Base-by-base conservation (phyloP, 2,113 vertebrate genomes). In the Calonectris borealis region DNA sequence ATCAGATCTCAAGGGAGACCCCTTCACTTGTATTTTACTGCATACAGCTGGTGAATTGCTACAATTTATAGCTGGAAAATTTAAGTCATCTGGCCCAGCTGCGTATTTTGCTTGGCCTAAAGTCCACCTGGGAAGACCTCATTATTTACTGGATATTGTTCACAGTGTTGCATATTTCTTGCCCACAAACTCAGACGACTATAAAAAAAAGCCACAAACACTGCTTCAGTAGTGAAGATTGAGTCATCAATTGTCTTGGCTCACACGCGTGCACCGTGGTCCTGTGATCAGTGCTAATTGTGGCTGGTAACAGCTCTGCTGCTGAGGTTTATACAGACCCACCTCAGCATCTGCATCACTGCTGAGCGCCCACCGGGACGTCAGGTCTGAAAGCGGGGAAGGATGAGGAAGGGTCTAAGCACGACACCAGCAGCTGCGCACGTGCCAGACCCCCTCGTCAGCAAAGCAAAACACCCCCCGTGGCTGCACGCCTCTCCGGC, bases 251-350 rank as follows among this genome's bases (percentile, higher is more conserved):
- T 15, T 5, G 54, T 11, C 42, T 16, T 16, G 75, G 78, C 44
- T 81, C n/a, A 2, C 46, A 3, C 0, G 1, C 3, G 3, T 8
- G 29, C 31, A 3, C 10, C 1, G 0, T 2, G 9, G 8, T 9
- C 13, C 27, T 12, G 57, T 1, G 27, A 5, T 10, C 13, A 6
- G 46, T 4, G 57, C 13, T 26, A 3, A 27, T 2, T 11, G 40
- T 7, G 52, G 61, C 60, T 6, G 18, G 17, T 14, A 21, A 5
- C 16, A 21, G 46, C 76, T 27, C 32, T 36, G 68, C 66, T 24
- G 32, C 2, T 1, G 4, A 42, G 55, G 13, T 51, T 66, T 17
- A 14, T 3, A 2, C 25, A 24, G 73, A 65, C n/a, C 32, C 20
- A 31, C 17, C 70, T 19, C 51, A 40, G 68, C 48, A 7, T 3